Conservation (phyloP, 2,888 invertebrate genomes). For the Strigamia maritima region DNA sequence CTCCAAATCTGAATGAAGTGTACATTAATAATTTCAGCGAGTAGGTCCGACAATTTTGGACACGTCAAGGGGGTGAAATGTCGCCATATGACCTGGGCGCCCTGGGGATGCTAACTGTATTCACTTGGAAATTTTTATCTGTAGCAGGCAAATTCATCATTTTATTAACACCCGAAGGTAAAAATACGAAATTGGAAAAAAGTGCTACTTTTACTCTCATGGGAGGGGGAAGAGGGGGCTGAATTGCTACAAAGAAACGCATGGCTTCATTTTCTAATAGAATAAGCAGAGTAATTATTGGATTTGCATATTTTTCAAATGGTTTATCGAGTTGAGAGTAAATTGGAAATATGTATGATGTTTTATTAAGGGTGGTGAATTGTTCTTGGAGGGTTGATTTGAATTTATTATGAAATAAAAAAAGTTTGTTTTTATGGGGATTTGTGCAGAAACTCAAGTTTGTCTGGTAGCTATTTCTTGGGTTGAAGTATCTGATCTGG, state of each 20-base stretch:
- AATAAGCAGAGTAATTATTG: too few species aligned
- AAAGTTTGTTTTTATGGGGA: too few species aligned
- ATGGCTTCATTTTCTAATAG: background rate
- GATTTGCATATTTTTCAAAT: too few species aligned
- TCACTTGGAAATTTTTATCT: background rate
- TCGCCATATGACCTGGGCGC: background rate
- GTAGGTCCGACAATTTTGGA: constrained; percentile 2
- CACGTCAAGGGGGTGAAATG: background rate
- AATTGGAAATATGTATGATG: too few species aligned
- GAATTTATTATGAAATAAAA: too few species aligned
- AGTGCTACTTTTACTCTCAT: background rate
- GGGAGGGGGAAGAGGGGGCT: too few species aligned
- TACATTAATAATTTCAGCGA: constrained; percentile 30
- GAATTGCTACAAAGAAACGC: background rate
- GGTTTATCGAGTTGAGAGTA: too few species aligned
- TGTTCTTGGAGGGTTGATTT: too few species aligned
- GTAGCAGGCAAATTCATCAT: background rate
- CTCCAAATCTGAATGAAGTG: constrained; percentile 9
- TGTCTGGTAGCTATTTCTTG: too few species aligned
- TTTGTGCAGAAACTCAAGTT: too few species aligned
- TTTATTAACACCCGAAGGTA: background rate
- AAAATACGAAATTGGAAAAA: background rate
- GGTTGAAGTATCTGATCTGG: too few species aligned
- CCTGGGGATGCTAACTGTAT: background rate
- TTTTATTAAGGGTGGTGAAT: too few species aligned